A percentile compares a stretch with the other conserved stretches of the same genome.
Conservation (phyloP, 2,888 invertebrate species). For the Parnassius mnemosyne region DNA sequence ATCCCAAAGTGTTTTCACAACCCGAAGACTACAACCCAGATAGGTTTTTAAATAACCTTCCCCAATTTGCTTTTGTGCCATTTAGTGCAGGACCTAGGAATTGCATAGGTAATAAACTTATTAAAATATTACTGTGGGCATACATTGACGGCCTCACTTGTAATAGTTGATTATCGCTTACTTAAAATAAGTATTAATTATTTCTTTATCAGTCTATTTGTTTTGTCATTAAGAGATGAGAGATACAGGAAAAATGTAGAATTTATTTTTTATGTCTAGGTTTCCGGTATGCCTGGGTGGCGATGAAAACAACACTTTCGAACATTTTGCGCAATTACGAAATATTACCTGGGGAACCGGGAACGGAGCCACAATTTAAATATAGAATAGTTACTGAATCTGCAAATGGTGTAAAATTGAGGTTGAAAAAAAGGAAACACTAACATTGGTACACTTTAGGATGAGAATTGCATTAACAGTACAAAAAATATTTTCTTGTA, state of each 20-base stretch:
- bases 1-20: conserved; percentile 39
- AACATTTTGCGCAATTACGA: conserved; percentile 42
- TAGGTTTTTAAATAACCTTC: conserved; percentile 40
- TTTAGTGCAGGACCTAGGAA: conserved; percentile 46
- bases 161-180: too few relatives aligned
- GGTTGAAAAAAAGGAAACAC: conserved; percentile 33
- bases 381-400: conserved; percentile 44
- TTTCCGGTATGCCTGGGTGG: conserved; percentile 43
- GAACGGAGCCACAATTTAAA: conserved; percentile 41
- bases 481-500: too few relatives aligned
- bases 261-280: conserved; percentile 30
- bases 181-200: too few relatives aligned
- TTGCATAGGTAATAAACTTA: conserved; percentile 38
- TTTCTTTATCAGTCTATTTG: too few relatives aligned
- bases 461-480: too few relatives aligned
- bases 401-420: conserved; percentile 41
- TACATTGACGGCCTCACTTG: too few relatives aligned
- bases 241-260: too few relatives aligned
- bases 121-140: too few relatives aligned
- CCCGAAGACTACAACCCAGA: conserved; percentile 42
- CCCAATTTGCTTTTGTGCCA: conserved; percentile 40
- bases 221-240: too few relatives aligned
- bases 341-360: conserved; percentile 34
- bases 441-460: too few relatives aligned
- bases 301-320: conserved; percentile 44